phyloP scores from a whole-genome alignment of 2,797 vertebrate species.

The Chrysocyon brachyurus region DNA sequence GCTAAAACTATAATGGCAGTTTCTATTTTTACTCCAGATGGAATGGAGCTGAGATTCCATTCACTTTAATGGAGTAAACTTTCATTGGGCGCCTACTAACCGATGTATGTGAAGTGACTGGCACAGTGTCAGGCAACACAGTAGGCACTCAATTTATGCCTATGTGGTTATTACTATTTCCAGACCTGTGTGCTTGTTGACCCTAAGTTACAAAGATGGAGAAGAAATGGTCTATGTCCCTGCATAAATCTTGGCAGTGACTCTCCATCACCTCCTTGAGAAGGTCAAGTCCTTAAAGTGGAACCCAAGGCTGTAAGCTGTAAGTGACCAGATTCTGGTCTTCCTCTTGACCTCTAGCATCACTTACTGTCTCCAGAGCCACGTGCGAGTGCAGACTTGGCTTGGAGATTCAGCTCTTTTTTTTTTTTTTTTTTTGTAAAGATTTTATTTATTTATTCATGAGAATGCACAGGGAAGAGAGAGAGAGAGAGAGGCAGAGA shows the following conservation, averaged over 20 bases:
- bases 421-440: too few species aligned
- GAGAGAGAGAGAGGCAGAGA: too few species aligned
- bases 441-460: too few species aligned
- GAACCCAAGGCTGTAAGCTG: background rate
- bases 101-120: background rate
- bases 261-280: background rate
- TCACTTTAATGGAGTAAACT: background rate
- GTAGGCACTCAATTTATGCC: background rate
- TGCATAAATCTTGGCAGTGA: background rate
- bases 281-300: background rate
- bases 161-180: background rate
- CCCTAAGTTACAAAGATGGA: background rate
- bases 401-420: background rate
- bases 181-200: background rate
- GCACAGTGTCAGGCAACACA: background rate
- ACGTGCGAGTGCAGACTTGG: background rate
- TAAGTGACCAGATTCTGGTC: background rate
- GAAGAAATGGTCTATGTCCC: background rate
- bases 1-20: background rate
- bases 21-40: conserved; percentile 19
- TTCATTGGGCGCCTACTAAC: background rate
- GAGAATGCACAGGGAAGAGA: too few species aligned
- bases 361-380: background rate
- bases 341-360: background rate
- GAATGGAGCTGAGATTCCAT: background rate